phyloP scores from a whole-genome alignment of 2,797 vertebrate genomes.

The Psittacula derbiana region DNA sequence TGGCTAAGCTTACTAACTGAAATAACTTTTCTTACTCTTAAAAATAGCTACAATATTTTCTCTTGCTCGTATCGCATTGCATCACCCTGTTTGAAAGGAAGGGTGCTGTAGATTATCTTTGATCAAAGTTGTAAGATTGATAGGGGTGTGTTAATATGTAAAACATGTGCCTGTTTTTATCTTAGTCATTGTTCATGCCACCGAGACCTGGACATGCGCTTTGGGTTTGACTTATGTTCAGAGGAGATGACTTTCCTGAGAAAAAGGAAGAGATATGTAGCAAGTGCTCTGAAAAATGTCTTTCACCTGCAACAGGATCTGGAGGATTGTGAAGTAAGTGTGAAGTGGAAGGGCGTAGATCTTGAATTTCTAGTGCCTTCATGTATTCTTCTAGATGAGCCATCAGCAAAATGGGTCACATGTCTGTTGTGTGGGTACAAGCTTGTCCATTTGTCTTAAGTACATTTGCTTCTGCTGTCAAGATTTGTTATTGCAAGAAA shows the following conservation, averaged over 20 bases:
- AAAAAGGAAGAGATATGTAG: slow-evolving; percentile 78
- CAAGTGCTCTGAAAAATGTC: slow-evolving; percentile 76
- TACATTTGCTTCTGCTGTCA: neutral
- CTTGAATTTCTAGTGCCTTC: neutral
- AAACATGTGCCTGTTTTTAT: neutral
- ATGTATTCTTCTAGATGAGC: neutral
- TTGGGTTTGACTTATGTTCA: slow-evolving; percentile 80
- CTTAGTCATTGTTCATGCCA: slow-evolving; percentile 57
- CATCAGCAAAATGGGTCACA: neutral
- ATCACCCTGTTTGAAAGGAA: neutral
- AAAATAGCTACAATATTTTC: neutral
- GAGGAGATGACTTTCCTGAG: slow-evolving; percentile 79
- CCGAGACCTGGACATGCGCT: slow-evolving; percentile 76
- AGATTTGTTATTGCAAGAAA: neutral
- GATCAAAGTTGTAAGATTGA: neutral
- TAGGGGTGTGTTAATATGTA: neutral
- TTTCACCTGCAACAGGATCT: slow-evolving; percentile 76
- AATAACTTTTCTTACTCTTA: neutral
- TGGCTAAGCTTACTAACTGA: neutral
- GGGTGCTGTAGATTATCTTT: neutral
- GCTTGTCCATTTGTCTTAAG: neutral
- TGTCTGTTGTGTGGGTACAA: neutral
- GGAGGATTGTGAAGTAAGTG: slow-evolving; percentile 74
- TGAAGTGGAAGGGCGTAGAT: neutral
- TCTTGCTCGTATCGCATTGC: neutral